These are phyloP conservation scores for Acridotheres tristis DNA, from an alignment of 2,797 vertebrate genomes.

Conservation along the genomic window DNA sequence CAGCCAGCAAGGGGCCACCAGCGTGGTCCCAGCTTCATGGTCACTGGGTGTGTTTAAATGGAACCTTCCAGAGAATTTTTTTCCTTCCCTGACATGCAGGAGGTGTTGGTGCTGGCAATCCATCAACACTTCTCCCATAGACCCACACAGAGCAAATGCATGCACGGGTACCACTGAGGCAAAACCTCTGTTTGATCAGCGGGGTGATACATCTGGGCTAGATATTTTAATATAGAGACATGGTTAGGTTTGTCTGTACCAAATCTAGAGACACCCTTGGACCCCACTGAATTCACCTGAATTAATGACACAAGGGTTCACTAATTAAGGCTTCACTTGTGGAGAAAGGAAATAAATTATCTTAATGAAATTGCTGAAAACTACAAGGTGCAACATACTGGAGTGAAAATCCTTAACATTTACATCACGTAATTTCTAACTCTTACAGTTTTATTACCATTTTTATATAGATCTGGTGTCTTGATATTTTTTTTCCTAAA, in stretches of 20 bases:
- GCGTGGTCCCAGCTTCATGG: not conserved
- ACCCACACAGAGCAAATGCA: fast-evolving
- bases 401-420: not conserved
- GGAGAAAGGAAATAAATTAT: not conserved
- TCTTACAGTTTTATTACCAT: not conserved
- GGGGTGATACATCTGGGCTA: not conserved
- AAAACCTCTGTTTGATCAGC: not conserved
- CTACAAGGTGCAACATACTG: not conserved
- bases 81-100: not conserved
- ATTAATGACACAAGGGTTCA: not conserved
- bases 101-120: not conserved
- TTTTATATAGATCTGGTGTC: not conserved
- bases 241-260: not conserved
- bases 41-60: not conserved
- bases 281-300: not conserved
- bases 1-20: not conserved
- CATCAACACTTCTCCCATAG: not conserved
- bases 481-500: not conserved
- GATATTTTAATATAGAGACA: not conserved
- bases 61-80: not conserved
- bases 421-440: not conserved
- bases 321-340: not conserved
- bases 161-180: fast-evolving
- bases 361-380: not conserved
- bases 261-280: not conserved